Conservation (phyloP, 2,797 vertebrate species). For the Mormyrops boulengeri region DNA sequence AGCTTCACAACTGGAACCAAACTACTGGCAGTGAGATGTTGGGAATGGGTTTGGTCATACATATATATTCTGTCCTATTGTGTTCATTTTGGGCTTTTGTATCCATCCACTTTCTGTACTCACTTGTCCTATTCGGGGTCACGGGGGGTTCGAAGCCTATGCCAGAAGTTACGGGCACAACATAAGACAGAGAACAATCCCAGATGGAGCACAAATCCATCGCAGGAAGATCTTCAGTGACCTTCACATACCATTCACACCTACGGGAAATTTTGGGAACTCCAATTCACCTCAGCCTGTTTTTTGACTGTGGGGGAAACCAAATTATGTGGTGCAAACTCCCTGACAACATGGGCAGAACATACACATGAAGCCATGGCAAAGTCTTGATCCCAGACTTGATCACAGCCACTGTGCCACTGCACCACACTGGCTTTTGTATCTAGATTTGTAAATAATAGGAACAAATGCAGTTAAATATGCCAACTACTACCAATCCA, state of each 20-base stretch:
- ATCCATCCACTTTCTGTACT: constrained; percentile 1
- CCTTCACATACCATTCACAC: background rate
- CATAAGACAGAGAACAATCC: background rate
- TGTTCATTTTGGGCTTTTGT: background rate
- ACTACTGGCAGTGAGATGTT: background rate
- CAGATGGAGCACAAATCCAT: background rate
- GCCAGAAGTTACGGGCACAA: background rate
- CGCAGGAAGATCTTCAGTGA: background rate
- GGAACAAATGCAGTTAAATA: background rate
- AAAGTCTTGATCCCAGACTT: background rate
- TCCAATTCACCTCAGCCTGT: background rate
- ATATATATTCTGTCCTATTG: background rate
- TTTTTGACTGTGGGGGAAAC: background rate
- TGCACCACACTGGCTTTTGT: background rate
- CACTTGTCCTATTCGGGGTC: background rate
- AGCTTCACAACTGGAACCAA: background rate
- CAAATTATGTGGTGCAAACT: background rate
- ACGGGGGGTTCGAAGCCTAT: background rate
- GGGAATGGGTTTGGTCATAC: background rate
- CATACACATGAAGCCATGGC: background rate
- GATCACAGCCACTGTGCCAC: background rate
- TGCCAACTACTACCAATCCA: background rate
- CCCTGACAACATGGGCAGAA: background rate
- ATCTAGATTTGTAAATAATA: background rate
- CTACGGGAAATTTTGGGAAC: background rate